Base-by-base conservation (phyloP, 2,113 vertebrate genomes). In the Taxidea taxus region DNA sequence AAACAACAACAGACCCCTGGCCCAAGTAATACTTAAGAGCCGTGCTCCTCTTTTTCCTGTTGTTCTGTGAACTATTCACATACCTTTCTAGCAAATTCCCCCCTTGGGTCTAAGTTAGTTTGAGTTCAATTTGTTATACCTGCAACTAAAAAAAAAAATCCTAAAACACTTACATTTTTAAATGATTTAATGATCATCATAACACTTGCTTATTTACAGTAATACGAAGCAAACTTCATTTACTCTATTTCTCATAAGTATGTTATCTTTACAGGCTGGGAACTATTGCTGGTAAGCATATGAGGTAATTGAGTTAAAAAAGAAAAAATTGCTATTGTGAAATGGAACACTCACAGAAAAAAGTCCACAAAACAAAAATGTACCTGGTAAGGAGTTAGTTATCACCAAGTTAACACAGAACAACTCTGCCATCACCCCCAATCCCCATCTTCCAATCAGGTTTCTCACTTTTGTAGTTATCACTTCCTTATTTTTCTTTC, bases 321-420 rank as follows among this genome's bases (percentile, higher is more conserved):
- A 42, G 18, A 82, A 68, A 62, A 37, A 29, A 20, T 44, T 42
- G 44, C 78, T 80, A 39, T 75, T 86, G 58, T 78, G 66, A 96
- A 82, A 83, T 70, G 27, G 87, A 49, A 78, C 44, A 74, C 44
- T 29, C 31, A 70, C 54, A 83, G 27, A 70, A 70, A 49, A 72
- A 96, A 75, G 3, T 70, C 1, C 37, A 95, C 37, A 42, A 70
- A 93, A 68, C 13, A 88, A 74, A 94, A 82, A 70, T 16, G 16
- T 64, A 77, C 39, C 31, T 87, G 10, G 4, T 14, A 34, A 93
- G 20, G 58, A 82, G 82, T 77, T 49, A 93, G 82, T 77, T 56
- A 93, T 62, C 66, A 81, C n/a, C 47, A 90, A 81, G n/a, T 90
- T 60, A 90, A 82, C 14, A 90, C 66, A 87, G 39, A 83, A 83